These are phyloP conservation scores for Dolichomitus sp. DNA, from an alignment of 2,888 invertebrate genomes.

Conservation along the genomic window DNA sequence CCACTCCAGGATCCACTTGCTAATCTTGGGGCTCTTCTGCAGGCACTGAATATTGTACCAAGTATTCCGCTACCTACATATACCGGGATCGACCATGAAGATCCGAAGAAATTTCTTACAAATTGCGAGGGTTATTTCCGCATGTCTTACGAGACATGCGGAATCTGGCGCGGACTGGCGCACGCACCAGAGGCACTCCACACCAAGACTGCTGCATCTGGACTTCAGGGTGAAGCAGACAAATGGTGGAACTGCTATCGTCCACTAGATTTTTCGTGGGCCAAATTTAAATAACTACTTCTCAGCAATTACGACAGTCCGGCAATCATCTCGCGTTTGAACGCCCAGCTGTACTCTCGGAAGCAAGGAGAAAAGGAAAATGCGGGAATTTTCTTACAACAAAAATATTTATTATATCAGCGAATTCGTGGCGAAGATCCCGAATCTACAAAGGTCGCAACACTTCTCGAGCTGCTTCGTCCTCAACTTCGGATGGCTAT, in stretches of 20 bases:
- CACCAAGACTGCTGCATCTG: not conserved
- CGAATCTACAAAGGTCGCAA: not conserved
- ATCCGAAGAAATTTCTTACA: too few relatives aligned
- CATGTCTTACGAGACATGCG: too few relatives aligned
- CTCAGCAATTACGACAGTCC: conserved; percentile 2
- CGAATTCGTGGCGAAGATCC: not conserved
- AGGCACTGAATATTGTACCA: too few relatives aligned
- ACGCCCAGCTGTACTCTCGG: not conserved
- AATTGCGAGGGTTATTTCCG: too few relatives aligned
- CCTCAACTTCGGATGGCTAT: not conserved
- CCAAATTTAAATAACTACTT: not conserved
- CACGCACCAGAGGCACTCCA: not conserved
- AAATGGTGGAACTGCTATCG: not conserved
- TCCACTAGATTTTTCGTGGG: not conserved
- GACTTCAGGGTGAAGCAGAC: not conserved
- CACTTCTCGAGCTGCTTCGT: not conserved
- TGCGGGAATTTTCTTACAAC: not conserved
- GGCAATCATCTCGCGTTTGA: not conserved
- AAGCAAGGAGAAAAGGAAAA: conserved; percentile 5
- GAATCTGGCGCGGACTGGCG: too few relatives aligned
- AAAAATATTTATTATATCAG: not conserved
- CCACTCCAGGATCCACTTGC: too few relatives aligned
- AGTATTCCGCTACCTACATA: too few relatives aligned
- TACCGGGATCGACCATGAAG: too few relatives aligned
- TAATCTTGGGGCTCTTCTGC: too few relatives aligned